Conservation (phyloP, 1,140 invertebrate species). For the Drosophila nigrodunni region DNA sequence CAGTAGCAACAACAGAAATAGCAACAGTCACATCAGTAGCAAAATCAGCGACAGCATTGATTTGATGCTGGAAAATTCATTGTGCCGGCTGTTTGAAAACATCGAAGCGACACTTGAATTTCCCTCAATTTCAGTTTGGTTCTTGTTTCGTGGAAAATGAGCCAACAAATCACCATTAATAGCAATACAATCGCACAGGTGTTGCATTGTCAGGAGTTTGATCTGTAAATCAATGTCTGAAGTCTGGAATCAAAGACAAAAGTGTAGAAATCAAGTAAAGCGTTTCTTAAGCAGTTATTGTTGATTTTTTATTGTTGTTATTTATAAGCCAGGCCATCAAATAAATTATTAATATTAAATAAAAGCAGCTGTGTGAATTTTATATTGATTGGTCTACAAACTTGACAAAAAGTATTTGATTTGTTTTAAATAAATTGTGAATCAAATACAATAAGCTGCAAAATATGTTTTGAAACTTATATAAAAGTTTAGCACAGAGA, state of each 20-base stretch:
- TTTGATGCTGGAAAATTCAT: slow-evolving; percentile 38
- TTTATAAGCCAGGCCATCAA: neutral
- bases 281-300: neutral
- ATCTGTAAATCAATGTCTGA: slow-evolving; percentile 57
- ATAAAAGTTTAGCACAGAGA: too few species aligned
- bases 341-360: neutral
- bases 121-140: slow-evolving; percentile 3
- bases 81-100: slow-evolving; percentile 28
- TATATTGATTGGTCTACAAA: neutral
- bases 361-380: neutral
- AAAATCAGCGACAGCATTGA: slow-evolving; percentile 55
- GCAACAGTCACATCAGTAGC: neutral
- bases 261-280: slow-evolving; percentile 17
- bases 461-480: too few species aligned
- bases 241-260: slow-evolving; percentile 26
- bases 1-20: neutral
- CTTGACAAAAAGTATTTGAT: neutral
- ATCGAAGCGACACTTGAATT: slow-evolving; percentile 43
- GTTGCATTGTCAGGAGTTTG: slow-evolving; percentile 25
- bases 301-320: slow-evolving; percentile 2
- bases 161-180: slow-evolving; percentile 75
- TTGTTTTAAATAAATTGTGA: neutral
- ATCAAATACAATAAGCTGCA: too few species aligned
- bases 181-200: slow-evolving; percentile 68
- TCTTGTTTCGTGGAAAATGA: slow-evolving; percentile 44